A percentile compares a stretch with the other conserved stretches of the same genome.
Evolutionary conservation across 2,113 vertebrate species (phyloP).

Genomic region (Candoia aspera): DNA sequence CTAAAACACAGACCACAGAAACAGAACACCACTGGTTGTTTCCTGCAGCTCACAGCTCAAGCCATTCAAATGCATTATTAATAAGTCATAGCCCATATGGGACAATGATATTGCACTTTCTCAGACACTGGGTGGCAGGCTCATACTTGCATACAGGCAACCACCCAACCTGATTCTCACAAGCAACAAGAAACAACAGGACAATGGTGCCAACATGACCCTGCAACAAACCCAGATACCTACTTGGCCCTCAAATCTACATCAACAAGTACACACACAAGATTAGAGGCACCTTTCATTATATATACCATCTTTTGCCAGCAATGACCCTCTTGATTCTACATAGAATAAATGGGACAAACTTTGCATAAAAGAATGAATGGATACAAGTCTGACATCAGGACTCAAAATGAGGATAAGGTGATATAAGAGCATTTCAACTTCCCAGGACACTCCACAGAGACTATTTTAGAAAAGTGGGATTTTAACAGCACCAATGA

Average conservation of each 20-base stretch:
- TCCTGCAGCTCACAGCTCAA: neutral
- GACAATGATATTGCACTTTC: neutral
- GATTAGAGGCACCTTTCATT: too few species aligned
- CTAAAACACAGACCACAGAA: neutral
- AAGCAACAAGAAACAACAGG: too few species aligned
- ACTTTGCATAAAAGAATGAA: neutral
- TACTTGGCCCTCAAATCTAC: too few species aligned
- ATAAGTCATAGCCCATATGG: neutral
- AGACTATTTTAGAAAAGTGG: neutral
- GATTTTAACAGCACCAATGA: neutral
- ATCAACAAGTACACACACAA: too few species aligned
- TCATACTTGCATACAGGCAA: too few species aligned
- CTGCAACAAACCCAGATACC: too few species aligned
- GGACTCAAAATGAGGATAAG: neutral
- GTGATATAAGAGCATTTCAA: neutral
- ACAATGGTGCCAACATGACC: too few species aligned
- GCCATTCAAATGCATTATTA: neutral
- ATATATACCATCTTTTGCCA: neutral
- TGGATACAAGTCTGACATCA: neutral
- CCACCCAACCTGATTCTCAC: too few species aligned
- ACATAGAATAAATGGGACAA: neutral
- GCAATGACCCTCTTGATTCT: neutral
- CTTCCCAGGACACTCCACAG: neutral
- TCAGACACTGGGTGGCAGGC: too few species aligned
- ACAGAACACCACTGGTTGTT: neutral